Evolutionary conservation across 2,113 vertebrate genomes (phyloP).

Genomic region (Gymnarchus niloticus): DNA sequence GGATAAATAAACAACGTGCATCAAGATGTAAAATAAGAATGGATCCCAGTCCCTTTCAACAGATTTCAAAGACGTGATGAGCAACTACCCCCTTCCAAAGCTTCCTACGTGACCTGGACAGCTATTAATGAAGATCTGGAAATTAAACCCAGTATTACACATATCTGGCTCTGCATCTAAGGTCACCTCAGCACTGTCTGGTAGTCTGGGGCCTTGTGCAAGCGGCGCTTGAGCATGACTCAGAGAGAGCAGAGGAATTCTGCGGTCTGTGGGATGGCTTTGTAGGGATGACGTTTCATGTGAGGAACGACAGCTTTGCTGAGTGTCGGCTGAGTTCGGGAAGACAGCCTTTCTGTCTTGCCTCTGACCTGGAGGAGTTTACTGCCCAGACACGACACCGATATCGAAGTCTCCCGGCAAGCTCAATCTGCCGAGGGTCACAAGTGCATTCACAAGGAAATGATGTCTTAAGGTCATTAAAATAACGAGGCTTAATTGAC

Average conservation of each 20-base stretch:
- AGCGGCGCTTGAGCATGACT: too few relatives aligned
- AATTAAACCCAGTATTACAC: not conserved
- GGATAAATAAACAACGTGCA: not conserved
- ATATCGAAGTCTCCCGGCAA: not conserved
- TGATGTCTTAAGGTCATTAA: not conserved
- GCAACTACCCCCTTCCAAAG: not conserved
- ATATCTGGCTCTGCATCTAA: too few relatives aligned
- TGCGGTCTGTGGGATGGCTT: too few relatives aligned
- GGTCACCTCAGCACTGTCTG: too few relatives aligned
- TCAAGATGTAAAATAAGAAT: not conserved
- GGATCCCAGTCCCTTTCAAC: not conserved
- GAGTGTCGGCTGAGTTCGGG: not conserved
- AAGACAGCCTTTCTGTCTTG: not conserved
- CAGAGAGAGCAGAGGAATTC: too few relatives aligned
- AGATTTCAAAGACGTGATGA: not conserved
- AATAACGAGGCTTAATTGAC: not conserved
- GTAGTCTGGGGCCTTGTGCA: too few relatives aligned
- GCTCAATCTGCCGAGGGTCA: not conserved
- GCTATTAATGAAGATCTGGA: not conserved
- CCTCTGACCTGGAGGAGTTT: not conserved
- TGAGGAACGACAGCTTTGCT: not conserved
- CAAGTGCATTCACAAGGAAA: too few relatives aligned
- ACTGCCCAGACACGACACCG: not conserved
- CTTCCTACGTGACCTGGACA: not conserved
- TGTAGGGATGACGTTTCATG: not conserved